phyloP scores from a whole-genome alignment of 37 sponge, comb jelly and placozoan genomes.

The Geodia barretti region DNA sequence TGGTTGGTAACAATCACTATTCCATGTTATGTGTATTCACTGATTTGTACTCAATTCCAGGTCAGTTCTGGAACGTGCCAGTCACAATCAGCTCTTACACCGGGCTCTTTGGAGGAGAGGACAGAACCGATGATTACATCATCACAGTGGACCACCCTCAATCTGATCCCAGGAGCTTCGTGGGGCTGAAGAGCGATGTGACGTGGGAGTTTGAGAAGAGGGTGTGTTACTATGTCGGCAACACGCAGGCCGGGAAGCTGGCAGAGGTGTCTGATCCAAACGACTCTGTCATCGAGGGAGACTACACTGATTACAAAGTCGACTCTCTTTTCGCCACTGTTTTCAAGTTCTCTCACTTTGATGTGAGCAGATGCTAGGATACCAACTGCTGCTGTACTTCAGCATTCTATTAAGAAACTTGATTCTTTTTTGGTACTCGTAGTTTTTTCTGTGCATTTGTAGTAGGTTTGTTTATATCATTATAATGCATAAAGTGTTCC shows the following conservation, averaged over 20 bases:
- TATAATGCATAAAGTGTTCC: too few relatives aligned
- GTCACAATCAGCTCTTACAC: slow-evolving; percentile 15
- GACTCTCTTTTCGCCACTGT: slow-evolving; percentile 6
- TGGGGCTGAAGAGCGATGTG: not conserved
- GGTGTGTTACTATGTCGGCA: slow-evolving; percentile 28
- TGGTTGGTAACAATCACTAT: too few relatives aligned
- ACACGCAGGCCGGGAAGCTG: slow-evolving; percentile 3
- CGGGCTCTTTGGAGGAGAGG: not conserved
- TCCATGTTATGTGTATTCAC: not conserved
- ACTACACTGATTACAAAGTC: slow-evolving; percentile 22
- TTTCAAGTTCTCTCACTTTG: slow-evolving; percentile 15
- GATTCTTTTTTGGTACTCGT: too few relatives aligned
- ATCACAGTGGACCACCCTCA: slow-evolving; percentile 24
- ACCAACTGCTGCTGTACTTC: too few relatives aligned
- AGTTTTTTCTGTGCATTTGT: too few relatives aligned
- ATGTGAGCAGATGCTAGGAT: not conserved
- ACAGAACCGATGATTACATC: not conserved
- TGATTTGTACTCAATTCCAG: not conserved
- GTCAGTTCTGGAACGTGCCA: slow-evolving; percentile 68
- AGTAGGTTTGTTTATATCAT: too few relatives aligned
- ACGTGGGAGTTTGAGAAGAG: not conserved
- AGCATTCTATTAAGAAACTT: too few relatives aligned
- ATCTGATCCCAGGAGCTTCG: not conserved
- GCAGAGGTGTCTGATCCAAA: not conserved
- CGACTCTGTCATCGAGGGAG: slow-evolving; percentile 32